A percentile compares a stretch with the other conserved stretches of the same genome.
Evolutionary conservation across 2,888 invertebrate species (phyloP).

Genomic region (Acanthosoma haemorrhoidale): DNA sequence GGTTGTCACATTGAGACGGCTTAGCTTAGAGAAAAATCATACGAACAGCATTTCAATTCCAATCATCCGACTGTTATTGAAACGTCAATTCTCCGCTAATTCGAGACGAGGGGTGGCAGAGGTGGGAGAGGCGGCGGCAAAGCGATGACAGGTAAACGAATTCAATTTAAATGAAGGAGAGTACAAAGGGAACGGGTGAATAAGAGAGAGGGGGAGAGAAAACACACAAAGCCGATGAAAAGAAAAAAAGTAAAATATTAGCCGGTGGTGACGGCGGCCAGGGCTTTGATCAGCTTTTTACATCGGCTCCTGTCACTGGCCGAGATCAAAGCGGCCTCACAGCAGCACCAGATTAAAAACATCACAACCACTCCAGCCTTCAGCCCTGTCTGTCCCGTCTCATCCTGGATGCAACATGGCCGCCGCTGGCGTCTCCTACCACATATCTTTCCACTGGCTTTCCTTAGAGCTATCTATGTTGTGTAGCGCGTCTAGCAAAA

Average conservation of each 20-base stretch:
- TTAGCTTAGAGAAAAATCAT: no score
- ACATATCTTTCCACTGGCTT: no score
- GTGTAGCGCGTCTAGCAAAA: no score
- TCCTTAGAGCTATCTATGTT: no score
- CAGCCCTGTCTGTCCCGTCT: not conserved
- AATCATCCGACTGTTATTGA: constrained; percentile 1
- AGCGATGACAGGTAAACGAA: constrained; percentile 14
- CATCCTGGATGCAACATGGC: no score
- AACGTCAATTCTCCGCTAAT: not conserved
- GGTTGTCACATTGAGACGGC: no score
- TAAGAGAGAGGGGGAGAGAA: not conserved
- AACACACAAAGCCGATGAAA: not conserved
- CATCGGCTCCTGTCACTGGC: not conserved
- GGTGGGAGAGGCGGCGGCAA: not conserved
- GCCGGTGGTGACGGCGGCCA: not conserved
- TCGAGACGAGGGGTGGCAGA: no score
- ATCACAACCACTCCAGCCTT: not conserved
- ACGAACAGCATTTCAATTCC: not conserved
- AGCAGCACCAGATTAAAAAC: not conserved
- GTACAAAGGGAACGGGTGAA: not conserved
- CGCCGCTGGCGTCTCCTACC: no score
- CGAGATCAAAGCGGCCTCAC: not conserved
- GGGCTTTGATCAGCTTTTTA: constrained; percentile 20
- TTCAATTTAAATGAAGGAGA: constrained; percentile 4
- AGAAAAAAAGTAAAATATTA: not conserved